phyloP scores from a whole-genome alignment of 30 jellyfish, hydroid and myxozoan species.

The Turritopsis rubra region DNA sequence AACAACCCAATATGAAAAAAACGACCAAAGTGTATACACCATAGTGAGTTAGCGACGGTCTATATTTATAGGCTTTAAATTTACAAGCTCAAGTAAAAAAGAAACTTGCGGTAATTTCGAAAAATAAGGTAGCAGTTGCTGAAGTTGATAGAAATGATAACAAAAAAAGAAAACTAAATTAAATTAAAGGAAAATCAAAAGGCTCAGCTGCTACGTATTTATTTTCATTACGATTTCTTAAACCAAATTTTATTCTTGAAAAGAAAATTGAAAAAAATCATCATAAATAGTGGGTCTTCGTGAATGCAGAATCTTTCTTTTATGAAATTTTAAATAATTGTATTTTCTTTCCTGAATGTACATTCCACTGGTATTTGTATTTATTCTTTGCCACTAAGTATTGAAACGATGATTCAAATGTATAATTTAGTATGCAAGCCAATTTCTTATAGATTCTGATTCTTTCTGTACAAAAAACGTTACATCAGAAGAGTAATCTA shows the following conservation, averaged over 20 bases:
- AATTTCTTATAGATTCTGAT: not conserved
- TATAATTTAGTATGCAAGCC: not conserved
- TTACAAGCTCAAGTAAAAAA: no score
- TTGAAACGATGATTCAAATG: not conserved
- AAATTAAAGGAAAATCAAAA: no score
- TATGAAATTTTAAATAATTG: not conserved
- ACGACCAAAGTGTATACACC: no score
- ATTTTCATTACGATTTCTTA: not conserved
- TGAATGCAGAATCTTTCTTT: not conserved
- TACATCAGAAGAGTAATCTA: not conserved
- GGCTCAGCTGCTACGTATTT: not conserved
- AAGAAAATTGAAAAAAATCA: not conserved
- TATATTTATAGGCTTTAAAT: no score
- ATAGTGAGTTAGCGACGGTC: no score
- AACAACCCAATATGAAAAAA: no score
- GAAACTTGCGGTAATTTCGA: no score
- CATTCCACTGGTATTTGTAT: not conserved
- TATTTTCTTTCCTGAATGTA: not conserved
- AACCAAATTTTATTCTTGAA: not conserved
- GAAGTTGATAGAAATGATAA: no score
- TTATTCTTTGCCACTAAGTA: not conserved
- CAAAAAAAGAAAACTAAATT: not conserved
- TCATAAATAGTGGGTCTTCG: not conserved
- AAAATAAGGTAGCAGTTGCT: no score
- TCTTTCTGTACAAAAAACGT: no score